Percentiles rank a stretch among this genome's conserved stretches.
These are phyloP conservation scores for Bucco capensis DNA, from an alignment of 2,113 vertebrate species.

Conservation along the genomic window DNA sequence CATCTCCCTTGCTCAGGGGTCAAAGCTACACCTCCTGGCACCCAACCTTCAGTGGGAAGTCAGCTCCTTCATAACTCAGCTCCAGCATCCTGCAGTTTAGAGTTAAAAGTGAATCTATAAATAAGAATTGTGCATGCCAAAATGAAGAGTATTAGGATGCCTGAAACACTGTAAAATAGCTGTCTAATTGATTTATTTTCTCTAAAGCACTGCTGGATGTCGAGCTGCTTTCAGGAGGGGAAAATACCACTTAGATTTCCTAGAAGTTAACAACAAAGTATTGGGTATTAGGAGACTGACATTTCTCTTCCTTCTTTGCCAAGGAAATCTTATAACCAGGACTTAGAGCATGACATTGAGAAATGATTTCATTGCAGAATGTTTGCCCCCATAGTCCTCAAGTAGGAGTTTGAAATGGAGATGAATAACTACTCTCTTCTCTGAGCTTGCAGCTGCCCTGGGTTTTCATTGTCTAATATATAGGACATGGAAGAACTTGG, in stretches of 20 bases:
- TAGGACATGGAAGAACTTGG: background rate
- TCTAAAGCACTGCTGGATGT: background rate
- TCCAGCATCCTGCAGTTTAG: background rate
- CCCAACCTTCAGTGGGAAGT: background rate
- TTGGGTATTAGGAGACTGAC: background rate
- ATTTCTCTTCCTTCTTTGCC: background rate
- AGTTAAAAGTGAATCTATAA: background rate
- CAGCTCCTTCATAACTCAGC: background rate
- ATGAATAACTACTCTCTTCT: constrained; percentile 1
- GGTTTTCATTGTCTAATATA: background rate
- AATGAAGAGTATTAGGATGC: background rate
- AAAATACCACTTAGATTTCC: background rate
- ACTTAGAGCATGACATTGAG: background rate
- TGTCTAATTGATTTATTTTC: background rate
- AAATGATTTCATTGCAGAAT: constrained; percentile 1
- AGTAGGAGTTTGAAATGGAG: constrained; percentile 21
- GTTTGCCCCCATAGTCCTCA: constrained; percentile 17
- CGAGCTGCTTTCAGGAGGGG: background rate
- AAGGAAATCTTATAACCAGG: background rate
- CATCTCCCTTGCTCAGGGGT: background rate
- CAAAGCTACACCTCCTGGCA: background rate
- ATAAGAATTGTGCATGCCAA: background rate
- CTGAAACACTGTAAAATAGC: background rate
- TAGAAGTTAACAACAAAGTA: background rate
- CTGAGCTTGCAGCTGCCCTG: background rate